These are phyloP conservation scores for Brenthis daphne DNA, from an alignment of 2,888 invertebrate species.

Conservation along the genomic window DNA sequence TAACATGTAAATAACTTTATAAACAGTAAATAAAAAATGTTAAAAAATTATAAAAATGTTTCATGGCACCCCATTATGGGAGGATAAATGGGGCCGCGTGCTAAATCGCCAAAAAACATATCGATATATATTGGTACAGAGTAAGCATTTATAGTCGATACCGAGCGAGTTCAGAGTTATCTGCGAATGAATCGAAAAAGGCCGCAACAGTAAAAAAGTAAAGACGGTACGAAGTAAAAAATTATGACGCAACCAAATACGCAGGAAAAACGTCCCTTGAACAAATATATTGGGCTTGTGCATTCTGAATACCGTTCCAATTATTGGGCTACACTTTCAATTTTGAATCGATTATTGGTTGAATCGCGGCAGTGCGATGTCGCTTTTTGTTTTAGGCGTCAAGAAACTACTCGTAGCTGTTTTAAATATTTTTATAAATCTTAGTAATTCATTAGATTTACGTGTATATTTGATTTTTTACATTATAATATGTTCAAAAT, in stretches of 20 bases:
- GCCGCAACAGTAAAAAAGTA: slow-evolving; percentile 52
- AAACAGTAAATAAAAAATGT: slow-evolving; percentile 51
- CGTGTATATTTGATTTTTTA: too few species aligned
- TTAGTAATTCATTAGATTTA: neutral
- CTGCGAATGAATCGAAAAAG: slow-evolving; percentile 67
- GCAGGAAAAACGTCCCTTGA: slow-evolving; percentile 64
- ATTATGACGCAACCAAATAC: slow-evolving; percentile 79
- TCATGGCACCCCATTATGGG: slow-evolving; percentile 62
- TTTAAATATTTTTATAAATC: neutral
- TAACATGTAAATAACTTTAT: slow-evolving; percentile 21
- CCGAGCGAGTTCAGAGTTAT: slow-evolving; percentile 59
- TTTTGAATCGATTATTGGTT: slow-evolving; percentile 38
- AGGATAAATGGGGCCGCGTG: slow-evolving; percentile 53
- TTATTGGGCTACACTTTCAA: slow-evolving; percentile 45
- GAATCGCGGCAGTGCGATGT: neutral
- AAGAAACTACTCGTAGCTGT: neutral
- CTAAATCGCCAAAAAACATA: slow-evolving; percentile 1
- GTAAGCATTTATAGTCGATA: slow-evolving; percentile 45
- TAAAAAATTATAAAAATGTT: too few species aligned
- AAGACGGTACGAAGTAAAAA: slow-evolving; percentile 65
- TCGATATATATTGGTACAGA: slow-evolving; percentile 52
- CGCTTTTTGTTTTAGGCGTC: neutral
- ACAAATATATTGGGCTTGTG: slow-evolving; percentile 49
- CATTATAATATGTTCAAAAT: too few species aligned
- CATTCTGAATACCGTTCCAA: slow-evolving; percentile 49